phyloP scores from a whole-genome alignment of 2,888 invertebrate genomes.

The Tenthredo mesomela region DNA sequence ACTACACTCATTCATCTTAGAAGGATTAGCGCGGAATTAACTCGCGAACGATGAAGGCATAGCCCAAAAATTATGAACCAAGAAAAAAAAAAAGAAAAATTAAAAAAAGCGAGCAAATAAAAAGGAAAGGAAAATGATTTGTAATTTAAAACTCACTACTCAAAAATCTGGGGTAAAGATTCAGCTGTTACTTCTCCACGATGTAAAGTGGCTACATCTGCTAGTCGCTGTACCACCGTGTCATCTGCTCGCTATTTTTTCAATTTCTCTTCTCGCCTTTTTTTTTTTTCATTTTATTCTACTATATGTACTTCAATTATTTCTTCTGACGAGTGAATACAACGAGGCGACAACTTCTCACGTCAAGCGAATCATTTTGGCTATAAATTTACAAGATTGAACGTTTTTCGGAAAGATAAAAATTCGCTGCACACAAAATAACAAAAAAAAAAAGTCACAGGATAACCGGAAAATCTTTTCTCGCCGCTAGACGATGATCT shows the following conservation, averaged over 20 bases:
- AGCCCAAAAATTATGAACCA: background rate
- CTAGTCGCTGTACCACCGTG: constrained; percentile 22
- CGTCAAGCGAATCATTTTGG: constrained; percentile 30
- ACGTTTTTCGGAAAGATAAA: background rate
- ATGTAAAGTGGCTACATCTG: constrained; percentile 15
- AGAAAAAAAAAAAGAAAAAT: background rate
- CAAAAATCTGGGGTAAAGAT: background rate
- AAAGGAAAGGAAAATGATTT: background rate
- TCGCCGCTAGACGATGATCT: constrained; percentile 19
- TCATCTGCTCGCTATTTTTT: constrained; percentile 46
- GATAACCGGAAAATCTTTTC: background rate
- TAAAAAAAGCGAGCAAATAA: background rate
- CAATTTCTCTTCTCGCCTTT: background rate
- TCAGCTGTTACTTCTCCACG: constrained; percentile 3
- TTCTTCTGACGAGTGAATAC: constrained; percentile 41
- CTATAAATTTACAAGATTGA: constrained; percentile 19
- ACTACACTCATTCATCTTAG: background rate
- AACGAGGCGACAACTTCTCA: constrained; percentile 51
- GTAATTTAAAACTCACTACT: background rate
- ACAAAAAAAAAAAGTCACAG: too few relatives aligned
- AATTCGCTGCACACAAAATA: background rate
- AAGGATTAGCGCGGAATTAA: background rate
- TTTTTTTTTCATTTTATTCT: constrained; percentile 17
- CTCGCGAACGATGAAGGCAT: background rate
- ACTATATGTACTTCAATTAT: constrained; percentile 2